Evolutionary conservation across 2,797 vertebrate species (phyloP).

Genomic region (Artibeus lituratus): DNA sequence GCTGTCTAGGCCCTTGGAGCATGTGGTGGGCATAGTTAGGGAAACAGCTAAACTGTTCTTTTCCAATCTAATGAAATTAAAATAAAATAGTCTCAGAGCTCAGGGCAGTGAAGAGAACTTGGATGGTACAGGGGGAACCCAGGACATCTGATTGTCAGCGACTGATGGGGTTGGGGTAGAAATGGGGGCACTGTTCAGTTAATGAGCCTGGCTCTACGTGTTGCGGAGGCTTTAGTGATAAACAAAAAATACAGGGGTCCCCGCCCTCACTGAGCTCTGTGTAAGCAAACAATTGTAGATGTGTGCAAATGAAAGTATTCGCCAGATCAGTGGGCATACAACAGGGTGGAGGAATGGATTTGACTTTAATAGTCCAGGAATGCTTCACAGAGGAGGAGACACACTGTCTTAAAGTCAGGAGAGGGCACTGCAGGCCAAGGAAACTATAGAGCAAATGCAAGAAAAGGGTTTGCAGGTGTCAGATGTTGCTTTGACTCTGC

Average conservation of each 20-base stretch:
- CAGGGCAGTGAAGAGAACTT: background rate
- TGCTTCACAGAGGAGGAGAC: background rate
- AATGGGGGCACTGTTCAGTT: background rate
- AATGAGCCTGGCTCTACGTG: background rate
- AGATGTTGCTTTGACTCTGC: background rate
- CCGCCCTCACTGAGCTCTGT: background rate
- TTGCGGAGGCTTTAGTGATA: background rate
- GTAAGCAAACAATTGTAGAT: background rate
- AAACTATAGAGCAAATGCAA: background rate
- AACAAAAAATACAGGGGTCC: background rate
- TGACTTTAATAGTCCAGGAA: background rate
- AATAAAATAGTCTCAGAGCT: background rate
- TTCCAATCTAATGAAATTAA: background rate
- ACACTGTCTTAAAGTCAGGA: background rate
- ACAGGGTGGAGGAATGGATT: background rate
- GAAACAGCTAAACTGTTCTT: background rate
- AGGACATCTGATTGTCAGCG: background rate
- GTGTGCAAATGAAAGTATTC: background rate
- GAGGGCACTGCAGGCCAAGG: background rate
- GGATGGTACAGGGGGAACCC: background rate
- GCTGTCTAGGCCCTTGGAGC: background rate
- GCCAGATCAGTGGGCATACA: background rate
- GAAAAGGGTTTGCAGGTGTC: background rate
- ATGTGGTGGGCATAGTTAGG: background rate
- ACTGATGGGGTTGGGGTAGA: background rate